Percentiles rank a stretch among this genome's conserved stretches.
These are phyloP conservation scores for Dasysyrphus albostriatus DNA, from an alignment of 2,888 invertebrate species.

Conservation along the genomic window DNA sequence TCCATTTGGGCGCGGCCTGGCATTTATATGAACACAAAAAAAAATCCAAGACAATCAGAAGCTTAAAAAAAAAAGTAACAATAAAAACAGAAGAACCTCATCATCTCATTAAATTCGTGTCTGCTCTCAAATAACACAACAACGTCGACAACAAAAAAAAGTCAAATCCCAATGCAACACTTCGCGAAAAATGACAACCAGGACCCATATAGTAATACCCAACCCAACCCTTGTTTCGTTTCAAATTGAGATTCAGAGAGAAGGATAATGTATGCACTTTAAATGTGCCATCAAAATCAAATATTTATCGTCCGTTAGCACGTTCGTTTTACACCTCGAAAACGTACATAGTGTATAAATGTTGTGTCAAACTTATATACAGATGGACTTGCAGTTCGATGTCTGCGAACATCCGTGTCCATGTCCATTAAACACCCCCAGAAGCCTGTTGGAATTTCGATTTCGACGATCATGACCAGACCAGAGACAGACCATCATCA, in stretches of 20 bases:
- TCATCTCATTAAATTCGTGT: constrained; percentile 48
- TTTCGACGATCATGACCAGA: constrained; percentile 38
- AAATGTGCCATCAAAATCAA: constrained; percentile 69
- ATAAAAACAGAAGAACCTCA: neutral
- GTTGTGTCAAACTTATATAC: neutral
- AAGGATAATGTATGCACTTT: constrained; percentile 71
- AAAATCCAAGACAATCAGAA: constrained; percentile 55
- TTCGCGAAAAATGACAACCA: constrained; percentile 24
- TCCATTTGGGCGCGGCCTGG: constrained; percentile 53
- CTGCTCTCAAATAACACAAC: neutral
- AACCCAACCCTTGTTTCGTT: constrained; percentile 17
- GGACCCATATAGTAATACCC: constrained; percentile 1
- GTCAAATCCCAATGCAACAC: constrained; percentile 10
- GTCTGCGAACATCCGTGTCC: constrained; percentile 33
- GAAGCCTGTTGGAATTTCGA: constrained; percentile 65
- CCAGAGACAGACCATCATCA: constrained; percentile 53
- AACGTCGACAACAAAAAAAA: constrained; percentile 21
- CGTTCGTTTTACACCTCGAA: constrained; percentile 70
- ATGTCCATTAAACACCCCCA: constrained; percentile 39
- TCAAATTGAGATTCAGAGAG: neutral
- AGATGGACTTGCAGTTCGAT: constrained; percentile 31
- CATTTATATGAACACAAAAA: neutral
- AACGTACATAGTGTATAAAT: neutral
- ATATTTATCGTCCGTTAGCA: constrained; percentile 73
- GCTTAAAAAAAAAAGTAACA: constrained; percentile 20